phyloP scores from a whole-genome alignment of 2,888 invertebrate genomes.

The Mamestra brassicae region DNA sequence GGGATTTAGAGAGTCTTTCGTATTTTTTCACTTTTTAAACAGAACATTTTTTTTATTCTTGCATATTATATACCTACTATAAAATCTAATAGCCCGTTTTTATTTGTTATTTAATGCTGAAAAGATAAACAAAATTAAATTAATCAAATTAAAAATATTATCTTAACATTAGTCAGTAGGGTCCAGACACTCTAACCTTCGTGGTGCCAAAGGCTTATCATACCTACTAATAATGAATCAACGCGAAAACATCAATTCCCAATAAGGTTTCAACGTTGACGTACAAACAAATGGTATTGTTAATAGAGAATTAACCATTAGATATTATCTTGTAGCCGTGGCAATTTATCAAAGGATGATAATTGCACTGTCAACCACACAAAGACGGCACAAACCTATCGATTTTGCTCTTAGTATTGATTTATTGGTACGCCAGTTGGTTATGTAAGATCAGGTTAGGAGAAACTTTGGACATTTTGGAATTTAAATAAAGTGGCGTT shows the following conservation, averaged over 20 bases:
- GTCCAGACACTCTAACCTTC: too few species aligned
- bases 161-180: too few species aligned
- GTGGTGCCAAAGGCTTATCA: too few species aligned
- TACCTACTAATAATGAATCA: constrained; percentile 7
- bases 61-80: too few species aligned
- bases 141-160: too few species aligned
- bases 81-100: too few species aligned
- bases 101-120: too few species aligned
- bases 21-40: background rate
- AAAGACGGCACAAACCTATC: constrained; percentile 72
- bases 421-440: constrained; percentile 54
- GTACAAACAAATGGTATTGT: constrained; percentile 43
- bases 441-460: background rate
- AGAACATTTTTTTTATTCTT: too few species aligned
- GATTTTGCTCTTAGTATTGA: constrained; percentile 64
- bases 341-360: constrained; percentile 70
- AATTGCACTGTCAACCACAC: constrained; percentile 74
- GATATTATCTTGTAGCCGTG: constrained; percentile 58
- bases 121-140: too few species aligned
- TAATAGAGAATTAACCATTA: constrained; percentile 56
- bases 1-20: background rate
- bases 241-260: constrained; percentile 6
- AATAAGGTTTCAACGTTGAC: constrained; percentile 35
- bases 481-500: too few species aligned
- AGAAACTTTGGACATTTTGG: background rate